Percentiles rank a stretch among this genome's conserved stretches.
phyloP scores from a whole-genome alignment of 1,140 invertebrate species.

The Drosophila pseudoananassae region DNA sequence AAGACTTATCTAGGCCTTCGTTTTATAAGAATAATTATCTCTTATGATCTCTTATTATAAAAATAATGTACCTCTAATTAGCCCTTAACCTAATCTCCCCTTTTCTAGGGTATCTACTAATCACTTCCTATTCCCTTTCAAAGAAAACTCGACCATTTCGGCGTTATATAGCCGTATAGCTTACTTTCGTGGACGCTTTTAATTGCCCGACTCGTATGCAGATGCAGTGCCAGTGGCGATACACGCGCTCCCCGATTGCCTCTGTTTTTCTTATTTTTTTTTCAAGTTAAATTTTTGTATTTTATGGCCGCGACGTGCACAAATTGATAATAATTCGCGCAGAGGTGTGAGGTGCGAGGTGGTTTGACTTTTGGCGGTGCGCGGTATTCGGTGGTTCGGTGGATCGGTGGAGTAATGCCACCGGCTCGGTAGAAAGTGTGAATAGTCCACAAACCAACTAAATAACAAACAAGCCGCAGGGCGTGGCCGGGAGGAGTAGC shows the following conservation, averaged over 20 bases:
- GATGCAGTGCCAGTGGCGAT: constrained; percentile 39
- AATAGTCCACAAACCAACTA: constrained; percentile 14
- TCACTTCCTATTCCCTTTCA: neutral
- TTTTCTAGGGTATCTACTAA: constrained; percentile 6
- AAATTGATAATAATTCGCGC: constrained; percentile 75
- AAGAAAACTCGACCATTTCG: neutral
- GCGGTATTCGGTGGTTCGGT: constrained; percentile 5
- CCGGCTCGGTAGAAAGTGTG: constrained; percentile 64
- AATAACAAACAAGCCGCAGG: constrained; percentile 4
- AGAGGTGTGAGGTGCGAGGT: constrained; percentile 49
- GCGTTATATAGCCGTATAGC: constrained; percentile 29
- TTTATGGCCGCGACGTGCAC: constrained; percentile 77
- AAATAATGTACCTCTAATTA: no score
- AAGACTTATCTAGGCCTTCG: no score
- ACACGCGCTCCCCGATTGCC: constrained; percentile 51
- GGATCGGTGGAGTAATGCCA: constrained; percentile 23
- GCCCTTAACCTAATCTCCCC: neutral
- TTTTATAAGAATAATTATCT: no score
- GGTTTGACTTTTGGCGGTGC: neutral
- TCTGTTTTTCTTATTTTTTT: constrained; percentile 7
- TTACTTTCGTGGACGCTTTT: constrained; percentile 36
- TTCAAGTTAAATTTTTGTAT: neutral
- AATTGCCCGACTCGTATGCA: constrained; percentile 52
- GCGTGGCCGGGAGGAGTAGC: constrained; percentile 32
- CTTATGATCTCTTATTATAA: no score